These are phyloP conservation scores for Antitype chi DNA, from an alignment of 2,888 invertebrate genomes.

Conservation along the genomic window DNA sequence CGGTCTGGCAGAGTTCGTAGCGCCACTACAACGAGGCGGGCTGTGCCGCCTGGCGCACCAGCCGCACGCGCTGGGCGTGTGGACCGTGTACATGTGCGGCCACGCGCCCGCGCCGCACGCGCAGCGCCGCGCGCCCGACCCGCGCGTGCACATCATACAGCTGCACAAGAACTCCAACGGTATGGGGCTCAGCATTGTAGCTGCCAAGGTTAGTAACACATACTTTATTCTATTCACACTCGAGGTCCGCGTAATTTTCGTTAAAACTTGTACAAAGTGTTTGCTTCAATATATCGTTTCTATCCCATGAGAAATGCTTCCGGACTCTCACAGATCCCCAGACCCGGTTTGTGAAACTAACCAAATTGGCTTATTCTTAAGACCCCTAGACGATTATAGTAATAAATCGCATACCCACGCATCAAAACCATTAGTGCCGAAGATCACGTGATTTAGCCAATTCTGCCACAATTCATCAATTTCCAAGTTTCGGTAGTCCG, in stretches of 20 bases:
- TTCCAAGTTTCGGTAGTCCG: too few species aligned
- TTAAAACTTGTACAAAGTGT: too few species aligned
- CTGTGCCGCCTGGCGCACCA: slow-evolving; percentile 97
- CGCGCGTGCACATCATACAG: slow-evolving; percentile 94
- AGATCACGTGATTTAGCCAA: not conserved
- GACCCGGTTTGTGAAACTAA: not conserved
- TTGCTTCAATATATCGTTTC: not conserved
- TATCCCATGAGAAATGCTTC: not conserved
- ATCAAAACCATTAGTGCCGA: not conserved
- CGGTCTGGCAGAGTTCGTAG: slow-evolving; percentile 96
- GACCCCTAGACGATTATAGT: not conserved
- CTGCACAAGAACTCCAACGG: slow-evolving; percentile 98
- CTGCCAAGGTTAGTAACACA: slow-evolving; percentile 94
- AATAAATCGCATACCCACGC: not conserved
- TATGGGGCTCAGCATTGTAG: slow-evolving; percentile 99
- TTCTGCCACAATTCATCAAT: not conserved
- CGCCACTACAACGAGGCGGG: slow-evolving; percentile 95
- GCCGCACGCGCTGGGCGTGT: slow-evolving; percentile 97
- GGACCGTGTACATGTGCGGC: slow-evolving; percentile 97
- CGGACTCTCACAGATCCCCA: too few species aligned
- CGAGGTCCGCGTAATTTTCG: too few species aligned
- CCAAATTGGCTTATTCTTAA: not conserved
- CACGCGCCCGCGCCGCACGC: slow-evolving; percentile 80
- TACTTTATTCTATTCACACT: too few species aligned
- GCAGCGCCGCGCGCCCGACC: slow-evolving; percentile 85